A percentile compares a stretch with the other conserved stretches of the same genome.
Conservation (phyloP, 92 coral and sea anemone genomes). For the Phenganax stokvisi region DNA sequence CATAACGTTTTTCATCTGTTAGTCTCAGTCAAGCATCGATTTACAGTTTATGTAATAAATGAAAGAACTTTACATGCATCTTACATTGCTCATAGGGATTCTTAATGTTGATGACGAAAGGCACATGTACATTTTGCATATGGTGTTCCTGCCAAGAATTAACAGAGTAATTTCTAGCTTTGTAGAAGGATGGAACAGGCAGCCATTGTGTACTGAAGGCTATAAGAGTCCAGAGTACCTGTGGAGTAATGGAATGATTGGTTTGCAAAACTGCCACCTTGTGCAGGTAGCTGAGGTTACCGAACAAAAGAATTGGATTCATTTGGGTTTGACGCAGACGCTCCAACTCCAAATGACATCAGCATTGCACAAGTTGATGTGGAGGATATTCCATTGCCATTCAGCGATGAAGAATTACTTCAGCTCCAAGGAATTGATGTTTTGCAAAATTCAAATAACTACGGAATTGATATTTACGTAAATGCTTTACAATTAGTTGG, state of each 20-base stretch:
- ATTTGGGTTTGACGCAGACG: not conserved
- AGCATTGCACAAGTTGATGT: not conserved
- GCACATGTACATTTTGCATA: not conserved
- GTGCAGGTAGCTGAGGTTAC: not conserved
- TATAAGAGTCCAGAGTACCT: not conserved
- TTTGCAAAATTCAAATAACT: not conserved
- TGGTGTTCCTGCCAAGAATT: slow-evolving; percentile 8
- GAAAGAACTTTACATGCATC: no score
- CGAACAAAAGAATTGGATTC: no score
- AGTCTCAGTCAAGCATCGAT: no score
- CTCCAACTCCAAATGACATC: slow-evolving; percentile 2
- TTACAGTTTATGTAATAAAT: no score
- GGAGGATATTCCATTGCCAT: not conserved
- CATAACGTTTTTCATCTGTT: not conserved
- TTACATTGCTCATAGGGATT: not conserved
- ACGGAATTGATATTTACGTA: not conserved
- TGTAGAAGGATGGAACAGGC: not conserved
- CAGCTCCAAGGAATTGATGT: not conserved
- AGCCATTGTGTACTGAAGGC: not conserved
- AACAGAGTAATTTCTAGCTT: not conserved
- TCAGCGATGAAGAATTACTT: not conserved
- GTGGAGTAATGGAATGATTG: not conserved
- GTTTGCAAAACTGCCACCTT: not conserved
- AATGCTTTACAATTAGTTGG: not conserved
- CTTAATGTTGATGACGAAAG: slow-evolving; percentile 5